Percentiles rank a stretch among this genome's conserved stretches.
These are phyloP conservation scores for Camelus dromedarius DNA, from an alignment of 2,113 vertebrate genomes.

Conservation along the genomic window DNA sequence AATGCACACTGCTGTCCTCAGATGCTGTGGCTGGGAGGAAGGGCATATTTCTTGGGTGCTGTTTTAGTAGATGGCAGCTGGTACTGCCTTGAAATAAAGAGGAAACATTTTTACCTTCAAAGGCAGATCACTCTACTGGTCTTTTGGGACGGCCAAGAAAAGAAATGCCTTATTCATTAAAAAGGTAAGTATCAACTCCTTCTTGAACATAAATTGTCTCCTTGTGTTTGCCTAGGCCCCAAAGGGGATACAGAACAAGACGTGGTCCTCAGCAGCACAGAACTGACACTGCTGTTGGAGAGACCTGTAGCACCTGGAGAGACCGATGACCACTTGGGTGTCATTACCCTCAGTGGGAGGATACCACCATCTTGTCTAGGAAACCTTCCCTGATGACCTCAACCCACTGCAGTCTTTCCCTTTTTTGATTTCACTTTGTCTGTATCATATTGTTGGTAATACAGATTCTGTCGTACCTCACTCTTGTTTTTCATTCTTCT, in stretches of 20 bases:
- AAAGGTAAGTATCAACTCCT: not conserved
- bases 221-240: not conserved
- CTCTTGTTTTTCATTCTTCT: not conserved
- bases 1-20: not conserved
- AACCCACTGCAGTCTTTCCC: not conserved
- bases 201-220: not conserved
- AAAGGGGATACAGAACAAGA: not conserved
- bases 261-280: not conserved
- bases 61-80: not conserved
- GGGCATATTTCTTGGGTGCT: not conserved
- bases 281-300: not conserved
- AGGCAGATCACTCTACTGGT: not conserved
- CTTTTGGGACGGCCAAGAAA: not conserved
- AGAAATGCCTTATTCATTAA: not conserved
- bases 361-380: not conserved
- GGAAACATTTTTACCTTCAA: slow-evolving; percentile 18
- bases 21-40: not conserved
- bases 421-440: not conserved
- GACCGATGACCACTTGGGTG: not conserved
- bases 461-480: not conserved
- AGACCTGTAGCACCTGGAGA: not conserved
- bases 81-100: not conserved
- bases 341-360: not conserved
- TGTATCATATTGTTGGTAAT: not conserved
- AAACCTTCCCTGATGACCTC: not conserved